Base-by-base conservation (phyloP, 2,113 vertebrate species). In the Myocastor coypus region DNA sequence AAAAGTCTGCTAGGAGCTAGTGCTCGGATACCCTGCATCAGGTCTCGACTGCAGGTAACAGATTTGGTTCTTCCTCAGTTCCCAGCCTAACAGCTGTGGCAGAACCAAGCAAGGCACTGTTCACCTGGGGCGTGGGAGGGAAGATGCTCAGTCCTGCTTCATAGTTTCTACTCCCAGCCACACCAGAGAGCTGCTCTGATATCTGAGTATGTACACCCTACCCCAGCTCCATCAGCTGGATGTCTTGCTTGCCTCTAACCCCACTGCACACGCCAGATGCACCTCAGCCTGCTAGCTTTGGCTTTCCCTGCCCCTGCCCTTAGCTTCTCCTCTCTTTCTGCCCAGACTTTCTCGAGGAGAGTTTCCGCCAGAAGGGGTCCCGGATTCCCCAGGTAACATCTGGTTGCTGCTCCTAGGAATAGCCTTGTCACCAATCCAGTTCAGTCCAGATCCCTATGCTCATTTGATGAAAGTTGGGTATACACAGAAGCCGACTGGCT, bases 361-460 rank as follows among this genome's bases (percentile, higher is more conserved):
- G 95, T 90, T 96, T 97, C 97, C 0, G 3, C 95, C 92, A 95
- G 93, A 57, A 98, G 95, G 96, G 89, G 94, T 92, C 97, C 26
- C 0, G 98, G 96, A 82, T 97, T 96, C 84, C 96, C 97, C 1
- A 77, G 98, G 98, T 98, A 98, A 97, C 92, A 83, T 96, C 83
- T 87, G 94, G 89, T 87, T 95, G 95, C 95, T 97, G 94, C 94
- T 97, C 85, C 94, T 96, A 94, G 90, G 83, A 92, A 94, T 92
- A 93, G 96, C 71, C 69, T n/a, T 84, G 83, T 86, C 81, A 93
- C 90, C 93, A 84, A 69, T 93, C 87, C 4, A 6, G 42, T 89
- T 94, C 87, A 96, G 89, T 94, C 92, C 88, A 75, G 55, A 81
- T 75, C 50, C 75, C 95, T 73, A 81, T 69, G 71, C 57, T 81